Evolutionary conservation across 2,113 vertebrate species (phyloP), one percentile per base, ranked within the genome.

Genomic region (Hypomesus transpacificus): DNA sequence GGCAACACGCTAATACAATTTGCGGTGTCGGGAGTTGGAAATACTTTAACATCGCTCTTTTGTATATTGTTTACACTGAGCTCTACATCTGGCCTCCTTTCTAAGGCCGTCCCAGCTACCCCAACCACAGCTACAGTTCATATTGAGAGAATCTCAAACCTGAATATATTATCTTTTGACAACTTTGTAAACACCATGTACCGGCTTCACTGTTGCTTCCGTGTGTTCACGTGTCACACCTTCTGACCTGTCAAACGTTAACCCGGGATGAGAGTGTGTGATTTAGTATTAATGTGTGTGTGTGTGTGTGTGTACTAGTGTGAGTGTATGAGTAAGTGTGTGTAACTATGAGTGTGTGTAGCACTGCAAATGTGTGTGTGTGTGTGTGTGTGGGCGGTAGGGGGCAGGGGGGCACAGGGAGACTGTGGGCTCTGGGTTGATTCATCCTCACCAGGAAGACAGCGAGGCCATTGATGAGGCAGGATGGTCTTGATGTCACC

Each of bases 401-500:
- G 39, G 39, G 39, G 39, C 39, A 13, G 5, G 39, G 8, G 9
- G 9, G 39, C 39, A 11, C 8, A 46, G 9, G 13, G 39, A 46
- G 39, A 46, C 4, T 6, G 31, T 11, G 39, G 39, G 39, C 39
- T 46, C 39, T 46, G 39, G 9, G 39, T 46, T 9, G 39, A 3
- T 21, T 59, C 57, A 59, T 13, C 6, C 21, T 20, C 57, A 8
- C 5, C 22, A 31, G 60, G 65, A 69, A 85, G 77, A 89, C 87
- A 88, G 85, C 85, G 57, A 80, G 71, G 80, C 80, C 89, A 88
- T 89, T 90, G 85, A 89, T 88, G 78, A 59, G 80, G 17, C 82
- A 82, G 85, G 85, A 88, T 84, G 79, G 75, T 77, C 80, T 78
- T 90, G 88, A 90, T 90, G 88, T 90, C 89, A 90, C 84, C 83